Evolutionary conservation across 2,888 invertebrate genomes (phyloP), one percentile per base, ranked within the genome.

Genomic region (Protophormia terraenovae): DNA sequence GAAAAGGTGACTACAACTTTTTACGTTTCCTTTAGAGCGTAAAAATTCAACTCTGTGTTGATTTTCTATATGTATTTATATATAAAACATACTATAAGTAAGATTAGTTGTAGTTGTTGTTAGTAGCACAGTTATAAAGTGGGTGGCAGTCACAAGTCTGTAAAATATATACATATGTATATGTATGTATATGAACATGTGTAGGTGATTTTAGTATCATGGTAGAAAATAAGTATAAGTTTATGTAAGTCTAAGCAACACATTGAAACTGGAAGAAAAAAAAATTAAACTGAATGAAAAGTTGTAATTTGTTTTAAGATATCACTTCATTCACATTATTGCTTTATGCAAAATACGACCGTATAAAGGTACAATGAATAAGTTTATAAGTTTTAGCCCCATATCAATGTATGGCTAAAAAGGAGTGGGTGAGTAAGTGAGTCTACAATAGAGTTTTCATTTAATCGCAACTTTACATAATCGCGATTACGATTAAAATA

Each of bases 231-330:
- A 19, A 19, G 47, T 47, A 19, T 47, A 12, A 47, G 7, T 47
- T 4, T 47, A 7, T 47, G 19, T 35, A 8, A 19, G 32, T 32
- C 32, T 29, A 5, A 24, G n/a, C n/a, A 27, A 27, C n/a, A n/a
- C n/a, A n/a, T n/a, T n/a, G n/a, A n/a, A n/a, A n/a, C n/a, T 10
- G 27, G 29, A 29, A 14, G 19, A 14, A 41, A 5, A 41, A 64
- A 12, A 32, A 60, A 47, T 41, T 58, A 35, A 47, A 67, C 19
- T 50, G 27, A 60, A 60, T 45, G 41, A 69, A 78, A 77, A 60
- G 69, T 78, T 77, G 67, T 77, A 77, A 77, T 77, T 77, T 58
- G 77, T 77, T 77, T 77, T 67, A 29, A 77, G 77, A 77, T 77
- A 77, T 77, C 77, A 67, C 77, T 77, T 77, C 67, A 67, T 77